phyloP scores from a whole-genome alignment of 2,888 invertebrate species.

The Junonia oenone region DNA sequence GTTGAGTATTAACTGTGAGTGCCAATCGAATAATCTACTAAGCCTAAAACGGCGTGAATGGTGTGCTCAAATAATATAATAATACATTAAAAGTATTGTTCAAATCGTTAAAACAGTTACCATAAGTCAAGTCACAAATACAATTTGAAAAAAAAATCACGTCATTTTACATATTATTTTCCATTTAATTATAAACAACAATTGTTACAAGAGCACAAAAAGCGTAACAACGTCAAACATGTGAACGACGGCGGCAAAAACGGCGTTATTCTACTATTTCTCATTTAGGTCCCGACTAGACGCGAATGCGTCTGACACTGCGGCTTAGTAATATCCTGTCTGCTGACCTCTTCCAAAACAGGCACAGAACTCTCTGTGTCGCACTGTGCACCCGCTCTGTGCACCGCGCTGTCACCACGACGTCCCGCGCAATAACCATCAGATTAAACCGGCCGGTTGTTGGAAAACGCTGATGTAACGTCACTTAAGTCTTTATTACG shows the following conservation, averaged over 20 bases:
- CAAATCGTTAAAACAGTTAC: too few species aligned
- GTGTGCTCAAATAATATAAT: too few species aligned
- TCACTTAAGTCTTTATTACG: conserved; percentile 64
- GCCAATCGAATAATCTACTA: too few species aligned
- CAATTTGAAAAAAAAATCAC: not conserved
- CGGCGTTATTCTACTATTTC: conserved; percentile 56
- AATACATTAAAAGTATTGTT: too few species aligned
- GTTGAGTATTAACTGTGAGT: too few species aligned
- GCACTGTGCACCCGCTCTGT: conserved; percentile 30
- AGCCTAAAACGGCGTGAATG: too few species aligned
- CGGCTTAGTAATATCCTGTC: conserved; percentile 73
- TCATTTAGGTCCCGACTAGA: conserved; percentile 61
- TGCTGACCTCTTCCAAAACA: conserved; percentile 50
- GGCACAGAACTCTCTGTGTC: conserved; percentile 37
- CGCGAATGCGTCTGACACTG: conserved; percentile 64
- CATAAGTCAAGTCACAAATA: too few species aligned
- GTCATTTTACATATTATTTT: not conserved
- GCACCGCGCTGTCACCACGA: conserved; percentile 27
- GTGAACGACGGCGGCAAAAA: conserved; percentile 14
- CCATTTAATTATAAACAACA: not conserved
- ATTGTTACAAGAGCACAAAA: not conserved
- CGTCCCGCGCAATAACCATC: conserved; percentile 36
- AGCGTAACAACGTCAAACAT: not conserved
- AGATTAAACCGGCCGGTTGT: conserved; percentile 31
- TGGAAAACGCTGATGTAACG: conserved; percentile 33